Evolutionary conservation across 2,888 invertebrate species (phyloP).

Genomic region (Melanotus villosus): DNA sequence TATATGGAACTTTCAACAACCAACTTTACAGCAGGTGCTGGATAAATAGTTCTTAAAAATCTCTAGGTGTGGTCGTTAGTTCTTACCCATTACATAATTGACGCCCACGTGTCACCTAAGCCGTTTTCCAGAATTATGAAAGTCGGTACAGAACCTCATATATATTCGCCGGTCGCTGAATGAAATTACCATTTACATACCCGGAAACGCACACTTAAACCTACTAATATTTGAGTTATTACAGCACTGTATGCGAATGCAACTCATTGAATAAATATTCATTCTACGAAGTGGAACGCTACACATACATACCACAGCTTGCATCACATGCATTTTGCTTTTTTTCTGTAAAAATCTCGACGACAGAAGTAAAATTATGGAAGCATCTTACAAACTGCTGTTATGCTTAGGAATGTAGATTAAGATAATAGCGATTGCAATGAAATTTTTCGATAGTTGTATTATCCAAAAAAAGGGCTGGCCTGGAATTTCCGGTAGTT

Average conservation of each 20-base stretch:
- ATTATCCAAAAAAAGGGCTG: slow-evolving; percentile 7
- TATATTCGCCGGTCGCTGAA: slow-evolving; percentile 12
- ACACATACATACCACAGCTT: not conserved
- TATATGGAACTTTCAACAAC: too few relatives aligned
- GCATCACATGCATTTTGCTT: not conserved
- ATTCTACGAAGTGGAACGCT: slow-evolving; percentile 11
- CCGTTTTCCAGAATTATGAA: slow-evolving; percentile 27
- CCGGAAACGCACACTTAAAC: slow-evolving; percentile 28
- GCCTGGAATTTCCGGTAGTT: slow-evolving; percentile 17
- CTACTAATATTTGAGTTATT: slow-evolving; percentile 31
- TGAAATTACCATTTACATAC: slow-evolving; percentile 23
- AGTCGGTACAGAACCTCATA: slow-evolving; percentile 6
- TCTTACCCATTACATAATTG: slow-evolving; percentile 27
- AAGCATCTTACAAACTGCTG: not conserved
- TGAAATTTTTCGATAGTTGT: slow-evolving; percentile 9
- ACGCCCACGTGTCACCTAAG: slow-evolving; percentile 23
- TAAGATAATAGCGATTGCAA: not conserved
- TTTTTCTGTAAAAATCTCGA: slow-evolving; percentile 7
- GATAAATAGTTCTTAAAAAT: slow-evolving; percentile 11
- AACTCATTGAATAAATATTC: slow-evolving; percentile 29
- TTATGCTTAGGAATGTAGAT: not conserved
- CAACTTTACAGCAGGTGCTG: slow-evolving; percentile 10
- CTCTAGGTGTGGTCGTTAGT: slow-evolving; percentile 12
- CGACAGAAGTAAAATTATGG: not conserved
- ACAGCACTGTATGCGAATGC: slow-evolving; percentile 7